Percentiles rank a stretch among this genome's conserved stretches.
Evolutionary conservation across 2,113 vertebrate species (phyloP).

Genomic region (Amphiprion ocellaris): DNA sequence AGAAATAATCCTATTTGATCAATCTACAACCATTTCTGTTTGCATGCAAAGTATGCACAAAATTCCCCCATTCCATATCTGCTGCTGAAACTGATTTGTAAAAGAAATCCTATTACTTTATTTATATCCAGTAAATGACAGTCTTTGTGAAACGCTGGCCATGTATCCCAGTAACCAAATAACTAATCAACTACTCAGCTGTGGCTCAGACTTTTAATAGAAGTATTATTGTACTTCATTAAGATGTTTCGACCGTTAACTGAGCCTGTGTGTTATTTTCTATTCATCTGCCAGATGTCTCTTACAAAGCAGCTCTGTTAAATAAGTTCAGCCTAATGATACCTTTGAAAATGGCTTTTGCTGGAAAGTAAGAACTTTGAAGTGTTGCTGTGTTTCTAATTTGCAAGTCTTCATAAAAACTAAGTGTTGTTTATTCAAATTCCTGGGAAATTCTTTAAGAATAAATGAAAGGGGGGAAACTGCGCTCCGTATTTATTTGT

Average conservation of each 20-base stretch:
- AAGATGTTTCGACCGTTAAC: constrained; percentile 65
- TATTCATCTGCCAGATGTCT: constrained; percentile 72
- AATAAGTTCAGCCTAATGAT: constrained; percentile 63
- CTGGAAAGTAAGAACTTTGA: constrained; percentile 57
- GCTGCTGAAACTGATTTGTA: constrained; percentile 48
- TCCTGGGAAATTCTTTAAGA: constrained; percentile 54
- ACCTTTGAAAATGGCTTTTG: constrained; percentile 35
- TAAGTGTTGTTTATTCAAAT: constrained; percentile 61
- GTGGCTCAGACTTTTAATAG: constrained; percentile 75
- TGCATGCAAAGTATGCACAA: constrained; percentile 47
- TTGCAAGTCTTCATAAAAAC: constrained; percentile 52
- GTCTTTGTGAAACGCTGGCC: constrained; percentile 64
- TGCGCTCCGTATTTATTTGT: background rate
- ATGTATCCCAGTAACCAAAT: constrained; percentile 71
- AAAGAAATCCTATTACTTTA: constrained; percentile 68
- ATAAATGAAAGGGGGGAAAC: constrained; percentile 42
- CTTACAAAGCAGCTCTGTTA: constrained; percentile 61
- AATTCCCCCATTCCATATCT: constrained; percentile 59
- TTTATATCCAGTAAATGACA: constrained; percentile 70
- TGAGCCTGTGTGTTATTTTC: constrained; percentile 49
- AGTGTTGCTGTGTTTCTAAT: constrained; percentile 65
- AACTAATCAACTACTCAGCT: constrained; percentile 72
- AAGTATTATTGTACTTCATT: constrained; percentile 75
- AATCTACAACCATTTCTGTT: constrained; percentile 44
- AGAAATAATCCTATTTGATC: constrained; percentile 63